Evolutionary conservation across 2,797 vertebrate species (phyloP).

Genomic region (Alfaro cultratus): DNA sequence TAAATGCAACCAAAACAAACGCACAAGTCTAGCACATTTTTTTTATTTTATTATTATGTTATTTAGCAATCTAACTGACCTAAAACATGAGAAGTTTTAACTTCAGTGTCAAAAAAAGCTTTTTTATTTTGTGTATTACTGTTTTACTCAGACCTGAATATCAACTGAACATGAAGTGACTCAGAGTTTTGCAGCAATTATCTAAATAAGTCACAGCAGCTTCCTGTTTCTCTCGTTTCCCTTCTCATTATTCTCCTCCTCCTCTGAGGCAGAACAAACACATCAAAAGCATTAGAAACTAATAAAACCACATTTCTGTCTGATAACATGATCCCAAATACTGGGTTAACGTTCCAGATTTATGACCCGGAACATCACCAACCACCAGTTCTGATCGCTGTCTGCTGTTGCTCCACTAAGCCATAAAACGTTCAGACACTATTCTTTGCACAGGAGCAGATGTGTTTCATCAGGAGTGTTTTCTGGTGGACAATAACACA

Average conservation of each 20-base stretch:
- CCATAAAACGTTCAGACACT: not conserved
- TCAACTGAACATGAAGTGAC: not conserved
- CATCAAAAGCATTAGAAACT: not conserved
- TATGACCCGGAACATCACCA: not conserved
- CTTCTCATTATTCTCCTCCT: not conserved
- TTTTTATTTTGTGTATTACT: not conserved
- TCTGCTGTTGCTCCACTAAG: not conserved
- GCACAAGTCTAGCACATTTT: no score
- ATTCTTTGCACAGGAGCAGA: not conserved
- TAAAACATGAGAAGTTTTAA: not conserved
- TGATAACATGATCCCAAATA: not conserved
- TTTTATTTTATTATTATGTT: no score
- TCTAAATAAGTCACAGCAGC: conserved; percentile 21
- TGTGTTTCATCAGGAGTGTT: conserved; percentile 6
- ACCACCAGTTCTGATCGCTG: not conserved
- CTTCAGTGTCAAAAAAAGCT: not conserved
- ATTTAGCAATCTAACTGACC: not conserved
- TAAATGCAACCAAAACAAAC: no score
- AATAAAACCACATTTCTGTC: not conserved
- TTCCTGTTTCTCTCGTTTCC: not conserved
- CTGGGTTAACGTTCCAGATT: not conserved
- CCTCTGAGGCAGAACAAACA: not conserved
- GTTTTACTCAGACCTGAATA: not conserved
- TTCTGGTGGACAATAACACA: not conserved
- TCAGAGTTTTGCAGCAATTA: conserved; percentile 23